Evolutionary conservation across 2,888 invertebrate species (phyloP).

Genomic region (Sialis fuliginosa): DNA sequence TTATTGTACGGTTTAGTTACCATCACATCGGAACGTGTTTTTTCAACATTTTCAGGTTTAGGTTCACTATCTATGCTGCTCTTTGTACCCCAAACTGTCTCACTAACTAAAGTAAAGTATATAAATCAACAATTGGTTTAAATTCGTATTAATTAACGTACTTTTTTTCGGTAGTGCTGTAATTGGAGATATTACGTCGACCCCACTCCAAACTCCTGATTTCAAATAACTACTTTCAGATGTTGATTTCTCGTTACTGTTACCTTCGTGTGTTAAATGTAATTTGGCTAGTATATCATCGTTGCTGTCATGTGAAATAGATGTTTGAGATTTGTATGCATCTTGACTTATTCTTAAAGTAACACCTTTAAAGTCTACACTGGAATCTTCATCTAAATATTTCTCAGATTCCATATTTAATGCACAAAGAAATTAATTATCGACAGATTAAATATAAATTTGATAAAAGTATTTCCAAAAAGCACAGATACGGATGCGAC

Average conservation of each 20-base stretch:
- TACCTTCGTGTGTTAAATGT: slow-evolving; percentile 11
- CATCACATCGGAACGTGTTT: slow-evolving; percentile 15
- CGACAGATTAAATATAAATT: too few relatives aligned
- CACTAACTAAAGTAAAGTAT: not conserved
- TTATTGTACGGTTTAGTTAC: slow-evolving; percentile 28
- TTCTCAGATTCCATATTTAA: slow-evolving; percentile 11
- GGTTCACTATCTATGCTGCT: not conserved
- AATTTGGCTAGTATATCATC: slow-evolving; percentile 9
- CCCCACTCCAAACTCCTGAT: slow-evolving; percentile 14
- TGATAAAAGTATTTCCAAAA: too few relatives aligned
- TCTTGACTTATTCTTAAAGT: slow-evolving; percentile 21
- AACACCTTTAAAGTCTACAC: slow-evolving; percentile 35
- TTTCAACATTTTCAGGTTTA: not conserved
- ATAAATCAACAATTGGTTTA: not conserved
- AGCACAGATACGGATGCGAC: too few relatives aligned
- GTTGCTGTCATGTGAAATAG: slow-evolving; percentile 5
- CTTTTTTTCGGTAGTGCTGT: slow-evolving; percentile 21
- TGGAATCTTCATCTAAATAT: slow-evolving; percentile 31
- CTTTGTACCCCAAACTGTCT: slow-evolving; percentile 3
- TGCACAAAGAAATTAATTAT: not conserved
- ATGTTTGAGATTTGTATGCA: slow-evolving; percentile 8
- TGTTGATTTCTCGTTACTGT: slow-evolving; percentile 8
- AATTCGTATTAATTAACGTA: slow-evolving; percentile 12
- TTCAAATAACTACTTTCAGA: slow-evolving; percentile 6
- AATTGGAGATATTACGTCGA: slow-evolving; percentile 20